A percentile compares a stretch with the other conserved stretches of the same genome.
These are phyloP conservation scores for Pocillopora grandis DNA, from an alignment of 92 coral and sea anemone species.

Conservation along the genomic window DNA sequence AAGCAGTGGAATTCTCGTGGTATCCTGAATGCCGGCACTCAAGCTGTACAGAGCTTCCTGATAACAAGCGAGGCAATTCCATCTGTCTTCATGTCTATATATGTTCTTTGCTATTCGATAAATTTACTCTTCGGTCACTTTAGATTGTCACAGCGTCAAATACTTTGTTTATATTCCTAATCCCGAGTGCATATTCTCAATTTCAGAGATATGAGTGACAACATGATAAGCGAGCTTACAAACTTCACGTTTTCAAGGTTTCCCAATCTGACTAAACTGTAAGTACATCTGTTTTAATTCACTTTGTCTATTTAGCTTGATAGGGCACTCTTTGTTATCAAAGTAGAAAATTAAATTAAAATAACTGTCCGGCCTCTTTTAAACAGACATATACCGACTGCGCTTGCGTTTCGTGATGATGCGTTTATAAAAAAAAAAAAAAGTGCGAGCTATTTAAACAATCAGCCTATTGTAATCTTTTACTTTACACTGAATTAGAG, in stretches of 20 bases:
- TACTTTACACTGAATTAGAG: neutral
- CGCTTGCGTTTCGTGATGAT: slow-evolving; percentile 23
- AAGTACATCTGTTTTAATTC: slow-evolving; percentile 31
- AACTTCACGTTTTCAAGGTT: slow-evolving; percentile 31
- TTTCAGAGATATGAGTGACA: slow-evolving; percentile 81
- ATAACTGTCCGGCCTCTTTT: neutral
- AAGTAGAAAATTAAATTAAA: slow-evolving; percentile 3
- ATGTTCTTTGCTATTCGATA: slow-evolving; percentile 15
- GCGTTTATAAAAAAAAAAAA: slow-evolving; percentile 28
- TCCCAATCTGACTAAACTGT: slow-evolving; percentile 50
- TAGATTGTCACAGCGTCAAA: slow-evolving; percentile 28
- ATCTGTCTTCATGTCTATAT: neutral
- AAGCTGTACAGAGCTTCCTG: neutral
- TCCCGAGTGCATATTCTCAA: slow-evolving; percentile 32
- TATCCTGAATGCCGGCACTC: neutral
- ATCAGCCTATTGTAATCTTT: slow-evolving; percentile 19
- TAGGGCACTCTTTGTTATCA: slow-evolving; percentile 1
- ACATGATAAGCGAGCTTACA: slow-evolving; percentile 42
- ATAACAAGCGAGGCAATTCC: neutral
- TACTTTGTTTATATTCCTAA: slow-evolving; percentile 39
- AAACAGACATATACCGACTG: neutral
- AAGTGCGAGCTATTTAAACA: slow-evolving; percentile 21
- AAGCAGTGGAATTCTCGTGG: neutral
- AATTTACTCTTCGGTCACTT: slow-evolving; percentile 47
- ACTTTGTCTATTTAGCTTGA: neutral